Conservation (phyloP, 2,888 invertebrate species). For the Apomyelois bistriatella region DNA sequence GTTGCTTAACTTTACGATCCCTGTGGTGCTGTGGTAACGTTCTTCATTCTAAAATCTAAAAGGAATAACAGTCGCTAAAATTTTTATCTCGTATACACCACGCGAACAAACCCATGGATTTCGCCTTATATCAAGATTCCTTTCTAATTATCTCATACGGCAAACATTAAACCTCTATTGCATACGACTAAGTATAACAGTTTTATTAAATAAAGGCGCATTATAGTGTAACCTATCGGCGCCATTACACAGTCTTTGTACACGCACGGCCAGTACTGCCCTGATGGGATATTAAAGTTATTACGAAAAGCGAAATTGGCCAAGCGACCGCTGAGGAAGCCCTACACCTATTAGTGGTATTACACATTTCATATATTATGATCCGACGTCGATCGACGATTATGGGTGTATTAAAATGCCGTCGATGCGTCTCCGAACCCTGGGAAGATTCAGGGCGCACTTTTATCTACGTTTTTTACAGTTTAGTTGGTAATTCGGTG, state of each 20-base stretch:
- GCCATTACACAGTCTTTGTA: slow-evolving; percentile 71
- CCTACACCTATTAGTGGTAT: slow-evolving; percentile 73
- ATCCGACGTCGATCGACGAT: slow-evolving; percentile 67
- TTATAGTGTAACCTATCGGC: slow-evolving; percentile 47
- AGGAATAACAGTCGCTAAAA: too few relatives aligned
- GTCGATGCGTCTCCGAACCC: slow-evolving; percentile 64
- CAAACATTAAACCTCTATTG: background rate
- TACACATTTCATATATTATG: slow-evolving; percentile 69
- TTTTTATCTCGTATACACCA: too few relatives aligned
- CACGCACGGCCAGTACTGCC: slow-evolving; percentile 60
- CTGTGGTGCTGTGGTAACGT: too few relatives aligned
- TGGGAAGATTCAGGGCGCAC: slow-evolving; percentile 65
- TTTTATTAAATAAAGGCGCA: slow-evolving; percentile 53
- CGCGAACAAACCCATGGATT: too few relatives aligned
- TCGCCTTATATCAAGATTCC: too few relatives aligned
- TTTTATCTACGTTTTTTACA: slow-evolving; percentile 72
- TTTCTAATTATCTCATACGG: too few relatives aligned
- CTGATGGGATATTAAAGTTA: slow-evolving; percentile 76
- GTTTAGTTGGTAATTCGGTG: slow-evolving; percentile 72
- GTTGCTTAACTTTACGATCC: background rate
- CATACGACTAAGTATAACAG: slow-evolving; percentile 16
- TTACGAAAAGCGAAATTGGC: slow-evolving; percentile 74
- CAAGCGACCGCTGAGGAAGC: slow-evolving; percentile 78
- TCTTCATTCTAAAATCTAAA: too few relatives aligned
- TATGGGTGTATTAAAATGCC: slow-evolving; percentile 74